A percentile compares a stretch with the other conserved stretches of the same genome.
Conservation (phyloP, 2,113 vertebrate species). For the Chiloscyllium plagiosum region DNA sequence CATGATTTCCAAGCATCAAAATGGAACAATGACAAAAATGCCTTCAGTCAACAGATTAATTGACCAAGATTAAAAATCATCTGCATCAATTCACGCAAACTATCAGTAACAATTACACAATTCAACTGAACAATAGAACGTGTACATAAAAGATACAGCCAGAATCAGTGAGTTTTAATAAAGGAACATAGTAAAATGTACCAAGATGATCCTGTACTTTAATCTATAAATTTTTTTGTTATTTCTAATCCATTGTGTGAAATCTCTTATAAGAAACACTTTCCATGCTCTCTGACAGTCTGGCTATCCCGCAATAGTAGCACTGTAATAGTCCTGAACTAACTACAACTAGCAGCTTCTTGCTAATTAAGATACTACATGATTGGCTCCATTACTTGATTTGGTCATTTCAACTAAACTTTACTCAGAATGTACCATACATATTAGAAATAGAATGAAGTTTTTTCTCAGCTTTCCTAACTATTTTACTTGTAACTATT, state of each 20-base stretch:
- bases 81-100: neutral
- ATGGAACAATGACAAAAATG: neutral
- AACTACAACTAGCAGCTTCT: constrained; percentile 16
- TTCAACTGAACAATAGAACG: neutral
- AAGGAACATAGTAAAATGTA: constrained; percentile 17
- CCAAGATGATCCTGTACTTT: constrained; percentile 13
- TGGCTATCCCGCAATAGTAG: neutral
- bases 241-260: constrained; percentile 19
- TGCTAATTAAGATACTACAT: constrained; percentile 18
- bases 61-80: constrained; percentile 11
- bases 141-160: neutral
- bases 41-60: constrained; percentile 9
- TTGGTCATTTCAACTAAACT: constrained; percentile 35
- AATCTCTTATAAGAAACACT: neutral
- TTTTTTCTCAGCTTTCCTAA: neutral
- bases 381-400: constrained; percentile 27
- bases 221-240: constrained; percentile 3
- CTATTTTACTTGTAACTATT: neutral
- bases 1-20: constrained; percentile 1
- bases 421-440: neutral
- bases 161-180: neutral
- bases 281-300: constrained; percentile 5
- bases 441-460: constrained; percentile 24
- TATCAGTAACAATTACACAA: neutral
- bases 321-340: constrained; percentile 5